phyloP scores from a whole-genome alignment of 2,797 vertebrate species.

The Adrianichthys oophorus region DNA sequence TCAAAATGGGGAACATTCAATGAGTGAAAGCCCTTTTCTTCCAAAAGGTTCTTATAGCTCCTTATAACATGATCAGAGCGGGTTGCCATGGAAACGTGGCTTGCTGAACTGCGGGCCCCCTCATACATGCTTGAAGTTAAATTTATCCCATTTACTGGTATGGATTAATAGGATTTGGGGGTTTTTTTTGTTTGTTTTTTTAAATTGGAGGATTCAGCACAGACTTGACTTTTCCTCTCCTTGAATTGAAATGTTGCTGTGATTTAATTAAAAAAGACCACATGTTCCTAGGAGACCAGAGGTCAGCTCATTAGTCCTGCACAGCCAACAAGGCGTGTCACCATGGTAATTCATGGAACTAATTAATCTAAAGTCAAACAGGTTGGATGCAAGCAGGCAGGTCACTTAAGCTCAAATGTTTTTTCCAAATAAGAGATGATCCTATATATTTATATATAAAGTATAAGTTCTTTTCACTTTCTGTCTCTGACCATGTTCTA shows the following conservation, averaged over 20 bases:
- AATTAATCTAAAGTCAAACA: conserved; percentile 48
- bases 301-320: conserved; percentile 63
- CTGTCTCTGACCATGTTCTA: too few relatives aligned
- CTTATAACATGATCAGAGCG: conserved; percentile 5
- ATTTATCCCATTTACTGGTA: background rate
- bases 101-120: background rate
- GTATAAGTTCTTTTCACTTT: too few relatives aligned
- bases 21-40: background rate
- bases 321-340: conserved; percentile 50
- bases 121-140: background rate
- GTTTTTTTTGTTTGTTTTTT: background rate
- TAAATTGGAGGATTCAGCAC: conserved; percentile 6
- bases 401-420: background rate
- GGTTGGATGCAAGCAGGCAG: conserved; percentile 15
- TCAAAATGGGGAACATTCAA: background rate
- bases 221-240: conserved; percentile 26
- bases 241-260: conserved; percentile 46
- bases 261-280: conserved; percentile 64
- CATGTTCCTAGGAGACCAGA: conserved; percentile 51
- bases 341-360: conserved; percentile 3
- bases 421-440: too few relatives aligned
- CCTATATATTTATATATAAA: too few relatives aligned
- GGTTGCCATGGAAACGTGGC: conserved; percentile 6
- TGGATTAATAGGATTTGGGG: background rate
- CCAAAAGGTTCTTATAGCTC: background rate